Conservation (phyloP, 1,140 invertebrate species). For the Anastatus disparis region DNA sequence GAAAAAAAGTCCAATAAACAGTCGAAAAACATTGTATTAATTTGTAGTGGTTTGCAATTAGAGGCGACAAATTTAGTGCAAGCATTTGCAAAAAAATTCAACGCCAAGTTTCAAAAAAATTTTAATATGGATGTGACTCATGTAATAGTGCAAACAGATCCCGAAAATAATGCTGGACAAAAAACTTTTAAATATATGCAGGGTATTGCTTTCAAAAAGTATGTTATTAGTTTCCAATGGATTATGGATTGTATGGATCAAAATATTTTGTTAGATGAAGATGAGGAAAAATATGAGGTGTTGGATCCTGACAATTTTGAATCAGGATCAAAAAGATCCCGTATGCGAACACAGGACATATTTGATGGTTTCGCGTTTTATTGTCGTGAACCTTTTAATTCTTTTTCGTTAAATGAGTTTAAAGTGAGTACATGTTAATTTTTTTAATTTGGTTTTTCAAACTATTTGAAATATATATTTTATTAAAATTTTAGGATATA, state of each 20-base stretch:
- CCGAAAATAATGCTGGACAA: constrained; percentile 24
- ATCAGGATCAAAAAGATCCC: constrained; percentile 43
- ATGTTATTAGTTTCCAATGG: constrained; percentile 65
- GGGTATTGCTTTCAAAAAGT: constrained; percentile 48
- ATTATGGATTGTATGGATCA: constrained; percentile 72
- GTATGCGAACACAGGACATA: constrained; percentile 32
- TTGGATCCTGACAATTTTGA: constrained; percentile 28
- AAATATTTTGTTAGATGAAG: constrained; percentile 69
- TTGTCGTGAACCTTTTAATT: constrained; percentile 43
- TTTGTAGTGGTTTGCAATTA: constrained; percentile 40
- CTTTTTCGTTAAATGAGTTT: constrained; percentile 39
- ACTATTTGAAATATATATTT: no score
- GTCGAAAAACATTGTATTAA: constrained; percentile 17
- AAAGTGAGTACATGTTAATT: constrained; percentile 39
- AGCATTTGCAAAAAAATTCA: constrained; percentile 23
- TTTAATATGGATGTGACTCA: constrained; percentile 45
- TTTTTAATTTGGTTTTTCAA: neutral
- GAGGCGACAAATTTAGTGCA: constrained; percentile 25
- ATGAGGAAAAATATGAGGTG: constrained; percentile 65
- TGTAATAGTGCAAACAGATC: constrained; percentile 44
- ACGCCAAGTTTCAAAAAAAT: constrained; percentile 34
- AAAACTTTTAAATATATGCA: constrained; percentile 53
- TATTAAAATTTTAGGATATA: constrained; percentile 15
- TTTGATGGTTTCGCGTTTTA: constrained; percentile 47
- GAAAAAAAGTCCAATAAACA: neutral